Conservation (phyloP, 1,140 invertebrate species). For the Camponotus vicinus region DNA sequence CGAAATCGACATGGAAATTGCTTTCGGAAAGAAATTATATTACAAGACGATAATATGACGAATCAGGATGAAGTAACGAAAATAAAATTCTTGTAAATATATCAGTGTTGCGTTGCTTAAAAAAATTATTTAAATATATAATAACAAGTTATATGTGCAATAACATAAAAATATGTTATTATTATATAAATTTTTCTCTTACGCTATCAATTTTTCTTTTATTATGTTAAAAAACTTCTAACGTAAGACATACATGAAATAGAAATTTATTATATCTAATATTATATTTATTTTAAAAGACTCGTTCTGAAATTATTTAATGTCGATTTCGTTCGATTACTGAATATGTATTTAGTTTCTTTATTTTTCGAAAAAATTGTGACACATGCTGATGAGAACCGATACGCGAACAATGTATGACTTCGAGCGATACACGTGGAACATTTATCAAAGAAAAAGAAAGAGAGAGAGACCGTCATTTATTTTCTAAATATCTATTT, state of each 20-base stretch:
- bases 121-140: not conserved
- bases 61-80: not conserved
- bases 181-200: not conserved
- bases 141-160: not conserved
- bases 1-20: not conserved
- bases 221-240: not conserved
- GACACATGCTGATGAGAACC: not conserved
- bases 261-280: not conserved
- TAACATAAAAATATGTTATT: not conserved
- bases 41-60: not conserved
- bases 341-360: not conserved
- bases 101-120: not conserved
- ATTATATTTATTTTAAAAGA: not conserved
- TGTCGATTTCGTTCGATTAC: not conserved
- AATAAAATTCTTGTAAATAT: not conserved
- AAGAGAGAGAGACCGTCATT: not conserved
- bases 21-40: not conserved
- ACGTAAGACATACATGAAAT: too few species aligned
- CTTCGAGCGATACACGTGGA: not conserved
- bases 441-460: constrained; percentile 21
- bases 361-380: not conserved
- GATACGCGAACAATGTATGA: constrained; percentile 1
- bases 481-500: constrained; percentile 49
- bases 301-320: not conserved
- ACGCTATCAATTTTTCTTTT: not conserved